phyloP scores from a whole-genome alignment of 2,888 invertebrate genomes.

The Cheiracanthium punctorium region DNA sequence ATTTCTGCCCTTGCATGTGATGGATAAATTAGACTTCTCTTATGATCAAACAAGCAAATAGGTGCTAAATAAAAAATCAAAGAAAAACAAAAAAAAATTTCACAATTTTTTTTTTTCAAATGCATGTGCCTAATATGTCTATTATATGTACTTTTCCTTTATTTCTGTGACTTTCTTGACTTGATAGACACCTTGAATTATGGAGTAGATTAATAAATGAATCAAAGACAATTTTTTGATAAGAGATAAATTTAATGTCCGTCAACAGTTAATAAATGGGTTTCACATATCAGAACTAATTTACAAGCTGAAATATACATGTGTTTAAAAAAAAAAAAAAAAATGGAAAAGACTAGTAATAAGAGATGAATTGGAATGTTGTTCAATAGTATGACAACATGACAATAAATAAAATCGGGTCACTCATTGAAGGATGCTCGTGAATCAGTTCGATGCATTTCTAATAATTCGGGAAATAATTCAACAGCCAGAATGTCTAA shows the following conservation, averaged over 20 bases:
- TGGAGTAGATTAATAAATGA: too few species aligned
- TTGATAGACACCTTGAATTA: too few species aligned
- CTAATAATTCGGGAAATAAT: constrained; percentile 83
- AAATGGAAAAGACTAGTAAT: constrained; percentile 40
- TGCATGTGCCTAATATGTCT: too few species aligned
- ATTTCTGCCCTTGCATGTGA: too few species aligned
- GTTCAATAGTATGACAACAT: neutral
- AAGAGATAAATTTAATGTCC: neutral
- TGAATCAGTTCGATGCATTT: constrained; percentile 59
- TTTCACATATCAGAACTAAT: constrained; percentile 6
- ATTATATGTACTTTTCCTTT: too few species aligned
- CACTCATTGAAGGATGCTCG: neutral
- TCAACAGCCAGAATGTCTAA: constrained; percentile 85
- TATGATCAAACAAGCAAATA: too few species aligned
- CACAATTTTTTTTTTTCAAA: too few species aligned
- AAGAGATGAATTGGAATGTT: constrained; percentile 39
- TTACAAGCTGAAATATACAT: constrained; percentile 18
- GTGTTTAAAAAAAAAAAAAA: neutral
- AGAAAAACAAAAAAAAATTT: too few species aligned
- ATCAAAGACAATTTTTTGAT: neutral
- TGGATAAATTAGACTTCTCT: too few species aligned
- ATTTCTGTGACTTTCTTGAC: too few species aligned
- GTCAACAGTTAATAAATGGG: constrained; percentile 6
- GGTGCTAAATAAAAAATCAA: too few species aligned
- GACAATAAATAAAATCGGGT: neutral